A percentile compares a stretch with the other conserved stretches of the same genome.
Conservation (phyloP, 1,140 invertebrate species). For the Drosophila murphyi region DNA sequence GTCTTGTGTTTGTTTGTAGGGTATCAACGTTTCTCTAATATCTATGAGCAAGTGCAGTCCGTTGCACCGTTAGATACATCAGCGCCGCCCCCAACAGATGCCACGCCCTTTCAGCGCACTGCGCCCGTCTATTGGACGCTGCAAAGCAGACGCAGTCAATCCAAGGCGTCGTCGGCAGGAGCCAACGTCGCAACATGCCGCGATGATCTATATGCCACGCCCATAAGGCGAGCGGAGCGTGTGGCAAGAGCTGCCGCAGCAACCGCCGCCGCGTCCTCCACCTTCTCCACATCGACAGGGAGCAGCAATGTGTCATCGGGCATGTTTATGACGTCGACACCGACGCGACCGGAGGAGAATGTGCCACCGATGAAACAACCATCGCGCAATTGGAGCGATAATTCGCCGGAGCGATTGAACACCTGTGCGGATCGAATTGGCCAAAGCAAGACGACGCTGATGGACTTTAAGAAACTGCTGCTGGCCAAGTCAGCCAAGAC, state of each 20-base stretch:
- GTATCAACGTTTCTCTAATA: slow-evolving; percentile 84
- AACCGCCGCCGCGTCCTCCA: slow-evolving; percentile 8
- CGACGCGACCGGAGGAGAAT: slow-evolving; percentile 55
- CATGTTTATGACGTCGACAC: slow-evolving; percentile 87
- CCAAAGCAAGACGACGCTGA: slow-evolving; percentile 88
- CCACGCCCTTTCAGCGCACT: slow-evolving; percentile 76
- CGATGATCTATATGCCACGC: slow-evolving; percentile 83
- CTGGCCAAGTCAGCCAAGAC: slow-evolving; percentile 86
- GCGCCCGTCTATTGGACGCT: slow-evolving; percentile 84
- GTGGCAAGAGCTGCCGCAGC: slow-evolving; percentile 63
- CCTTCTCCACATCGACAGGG: slow-evolving; percentile 13
- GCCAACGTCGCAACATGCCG: slow-evolving; percentile 58
- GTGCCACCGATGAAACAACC: slow-evolving; percentile 75
- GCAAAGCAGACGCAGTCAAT: slow-evolving; percentile 75
- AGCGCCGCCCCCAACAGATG: slow-evolving; percentile 47
- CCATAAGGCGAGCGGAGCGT: slow-evolving; percentile 75
- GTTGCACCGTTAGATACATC: slow-evolving; percentile 42
- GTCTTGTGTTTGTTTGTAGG: slow-evolving; percentile 47
- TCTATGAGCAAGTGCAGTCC: slow-evolving; percentile 79
- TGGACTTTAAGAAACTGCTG: slow-evolving; percentile 93
- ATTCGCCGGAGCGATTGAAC: slow-evolving; percentile 86
- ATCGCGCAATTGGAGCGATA: slow-evolving; percentile 68
- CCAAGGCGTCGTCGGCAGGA: slow-evolving; percentile 43
- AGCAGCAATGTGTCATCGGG: slow-evolving; percentile 87
- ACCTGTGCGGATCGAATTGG: slow-evolving; percentile 87